A percentile compares a stretch with the other conserved stretches of the same genome.
phyloP scores from a whole-genome alignment of 2,888 invertebrate genomes.

The Andrena haemorrhoa region DNA sequence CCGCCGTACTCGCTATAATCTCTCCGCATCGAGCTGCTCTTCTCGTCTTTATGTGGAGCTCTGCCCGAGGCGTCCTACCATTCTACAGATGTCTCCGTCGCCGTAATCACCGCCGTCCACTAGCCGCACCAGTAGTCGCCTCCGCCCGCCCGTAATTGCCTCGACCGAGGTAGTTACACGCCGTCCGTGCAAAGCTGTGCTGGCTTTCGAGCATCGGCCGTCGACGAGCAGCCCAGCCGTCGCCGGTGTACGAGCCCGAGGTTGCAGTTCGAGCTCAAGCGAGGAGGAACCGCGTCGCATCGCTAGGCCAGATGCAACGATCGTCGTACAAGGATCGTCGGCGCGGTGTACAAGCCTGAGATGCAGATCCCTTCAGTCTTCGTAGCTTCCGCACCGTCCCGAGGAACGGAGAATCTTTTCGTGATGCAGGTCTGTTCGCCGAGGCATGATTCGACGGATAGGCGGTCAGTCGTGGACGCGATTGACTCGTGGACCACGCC shows the following conservation, averaged over 20 bases:
- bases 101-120: conserved; percentile 34
- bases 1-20: conserved; percentile 53
- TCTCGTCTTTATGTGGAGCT: conserved; percentile 49
- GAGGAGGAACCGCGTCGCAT: conserved; percentile 1
- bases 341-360: not conserved
- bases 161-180: conserved; percentile 52
- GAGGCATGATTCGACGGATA: conserved; percentile 39
- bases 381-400: not conserved
- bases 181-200: conserved; percentile 43
- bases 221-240: conserved; percentile 5
- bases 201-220: conserved; percentile 43
- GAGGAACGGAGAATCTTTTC: conserved; percentile 24
- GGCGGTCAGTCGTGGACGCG: conserved; percentile 36
- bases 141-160: conserved; percentile 41
- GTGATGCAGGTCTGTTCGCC: conserved; percentile 47
- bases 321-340: conserved; percentile 17
- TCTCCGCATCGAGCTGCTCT: conserved; percentile 55
- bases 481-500: conserved; percentile 58
- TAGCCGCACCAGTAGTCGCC: conserved; percentile 21
- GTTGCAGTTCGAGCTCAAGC: not conserved
- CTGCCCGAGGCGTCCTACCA: conserved; percentile 32
- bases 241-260: too few species aligned
- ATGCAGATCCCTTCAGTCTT: conserved; percentile 28
- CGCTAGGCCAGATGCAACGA: not conserved
- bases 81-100: conserved; percentile 50